phyloP scores from a whole-genome alignment of 2,888 invertebrate species.

The Subacronicta megacephala region DNA sequence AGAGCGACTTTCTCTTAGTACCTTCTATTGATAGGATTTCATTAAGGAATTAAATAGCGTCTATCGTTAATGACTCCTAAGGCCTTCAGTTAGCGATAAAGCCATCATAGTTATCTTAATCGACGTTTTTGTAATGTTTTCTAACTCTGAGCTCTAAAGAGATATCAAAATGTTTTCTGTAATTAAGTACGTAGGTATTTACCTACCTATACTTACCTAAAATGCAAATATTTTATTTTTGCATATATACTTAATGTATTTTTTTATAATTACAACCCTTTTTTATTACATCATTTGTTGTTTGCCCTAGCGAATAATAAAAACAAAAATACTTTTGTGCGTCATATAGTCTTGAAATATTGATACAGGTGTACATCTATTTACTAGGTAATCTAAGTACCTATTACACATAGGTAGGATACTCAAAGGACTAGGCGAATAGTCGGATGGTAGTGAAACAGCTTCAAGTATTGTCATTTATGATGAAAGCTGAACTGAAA shows the following conservation, averaged over 20 bases:
- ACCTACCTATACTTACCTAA: too few species aligned
- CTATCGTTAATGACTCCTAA: conserved; percentile 7
- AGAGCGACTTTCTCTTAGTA: conserved; percentile 33
- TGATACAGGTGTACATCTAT: conserved; percentile 38
- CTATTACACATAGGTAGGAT: too few species aligned
- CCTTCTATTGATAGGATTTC: conserved; percentile 9
- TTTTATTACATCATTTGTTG: background rate
- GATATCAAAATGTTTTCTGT: background rate
- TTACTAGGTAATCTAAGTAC: background rate
- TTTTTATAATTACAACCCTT: background rate
- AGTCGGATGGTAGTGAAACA: too few species aligned
- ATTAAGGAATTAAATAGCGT: conserved; percentile 15
- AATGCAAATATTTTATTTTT: too few species aligned
- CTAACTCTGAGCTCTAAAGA: too few species aligned
- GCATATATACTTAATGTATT: too few species aligned
- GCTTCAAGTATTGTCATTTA: too few species aligned
- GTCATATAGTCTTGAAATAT: conserved; percentile 24
- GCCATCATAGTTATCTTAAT: background rate
- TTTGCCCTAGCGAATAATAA: conserved; percentile 4
- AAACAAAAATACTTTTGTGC: conserved; percentile 10
- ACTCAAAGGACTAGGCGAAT: background rate
- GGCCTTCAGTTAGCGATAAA: background rate
- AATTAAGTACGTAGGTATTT: background rate
- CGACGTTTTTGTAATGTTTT: too few species aligned
- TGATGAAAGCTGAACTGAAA: too few species aligned